Evolutionary conservation across 2,113 vertebrate species (phyloP).

Genomic region (Miniopterus natalensis): DNA sequence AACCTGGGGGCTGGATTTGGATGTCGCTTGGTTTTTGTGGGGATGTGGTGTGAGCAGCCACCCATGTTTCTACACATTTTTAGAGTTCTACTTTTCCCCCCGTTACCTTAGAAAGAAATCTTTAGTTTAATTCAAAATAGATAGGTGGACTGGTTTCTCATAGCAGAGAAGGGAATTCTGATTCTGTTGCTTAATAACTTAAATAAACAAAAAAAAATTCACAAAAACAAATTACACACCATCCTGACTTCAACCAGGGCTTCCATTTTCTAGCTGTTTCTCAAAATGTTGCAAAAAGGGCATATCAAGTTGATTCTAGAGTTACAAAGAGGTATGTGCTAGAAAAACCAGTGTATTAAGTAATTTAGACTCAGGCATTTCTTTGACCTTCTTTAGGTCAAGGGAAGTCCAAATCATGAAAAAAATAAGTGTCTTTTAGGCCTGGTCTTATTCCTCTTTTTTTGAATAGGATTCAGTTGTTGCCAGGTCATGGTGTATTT

Average conservation of each 20-base stretch:
- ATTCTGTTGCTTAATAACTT: conserved; percentile 51
- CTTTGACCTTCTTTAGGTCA: conserved; percentile 79
- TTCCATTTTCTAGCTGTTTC: conserved; percentile 28
- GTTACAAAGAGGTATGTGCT: conserved; percentile 46
- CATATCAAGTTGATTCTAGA: conserved; percentile 55
- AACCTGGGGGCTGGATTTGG: neutral
- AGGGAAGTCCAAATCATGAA: conserved; percentile 68
- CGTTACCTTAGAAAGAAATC: conserved; percentile 42
- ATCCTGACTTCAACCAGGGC: neutral
- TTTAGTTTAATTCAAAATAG: conserved; percentile 36
- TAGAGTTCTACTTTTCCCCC: neutral
- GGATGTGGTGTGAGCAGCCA: neutral
- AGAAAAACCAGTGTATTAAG: conserved; percentile 54
- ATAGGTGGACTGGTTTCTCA: neutral
- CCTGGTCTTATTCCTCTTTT: conserved; percentile 66
- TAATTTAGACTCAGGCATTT: conserved; percentile 74
- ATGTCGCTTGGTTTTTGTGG: neutral
- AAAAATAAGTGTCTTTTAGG: conserved; percentile 65
- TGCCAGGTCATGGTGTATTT: conserved; percentile 64
- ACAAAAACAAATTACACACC: neutral
- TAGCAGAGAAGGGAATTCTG: neutral
- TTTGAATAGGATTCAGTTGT: conserved; percentile 66
- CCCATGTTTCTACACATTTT: neutral
- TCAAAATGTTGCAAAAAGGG: conserved; percentile 62
- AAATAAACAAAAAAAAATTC: neutral